These are phyloP conservation scores for Natrix natrix DNA, from an alignment of 2,797 vertebrate species.

Conservation along the genomic window DNA sequence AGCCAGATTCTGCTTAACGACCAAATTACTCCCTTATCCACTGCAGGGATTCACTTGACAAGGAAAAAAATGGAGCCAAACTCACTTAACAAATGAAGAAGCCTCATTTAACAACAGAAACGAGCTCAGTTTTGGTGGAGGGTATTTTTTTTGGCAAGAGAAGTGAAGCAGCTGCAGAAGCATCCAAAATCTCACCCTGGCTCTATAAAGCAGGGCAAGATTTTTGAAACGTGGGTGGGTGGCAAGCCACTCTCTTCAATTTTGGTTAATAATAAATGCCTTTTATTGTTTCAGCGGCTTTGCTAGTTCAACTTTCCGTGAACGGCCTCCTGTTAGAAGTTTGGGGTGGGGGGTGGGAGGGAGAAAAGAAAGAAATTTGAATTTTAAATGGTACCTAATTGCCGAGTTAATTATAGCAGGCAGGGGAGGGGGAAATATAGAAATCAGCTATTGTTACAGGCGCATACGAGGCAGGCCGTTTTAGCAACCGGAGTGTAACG, in stretches of 20 bases:
- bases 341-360: not conserved
- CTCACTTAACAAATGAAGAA: too few species aligned
- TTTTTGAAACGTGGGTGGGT: not conserved
- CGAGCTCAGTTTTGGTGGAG: too few species aligned
- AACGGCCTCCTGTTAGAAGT: constrained; percentile 51
- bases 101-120: too few species aligned
- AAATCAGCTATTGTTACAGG: constrained; percentile 66
- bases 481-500: constrained; percentile 26
- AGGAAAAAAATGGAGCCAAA: too few species aligned
- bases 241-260: not conserved
- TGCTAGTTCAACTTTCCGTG: constrained; percentile 69
- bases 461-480: constrained; percentile 42
- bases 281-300: constrained; percentile 57
- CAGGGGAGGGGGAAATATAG: constrained; percentile 54
- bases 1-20: too few species aligned
- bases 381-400: constrained; percentile 71
- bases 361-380: constrained; percentile 38
- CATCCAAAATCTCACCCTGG: not conserved
- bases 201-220: not conserved
- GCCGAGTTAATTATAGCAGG: constrained; percentile 71
- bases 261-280: constrained; percentile 41
- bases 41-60: too few species aligned
- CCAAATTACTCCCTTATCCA: too few species aligned
- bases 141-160: not conserved
- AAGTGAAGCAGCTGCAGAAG: constrained; percentile 14